Evolutionary conservation across 2,113 vertebrate species (phyloP).

Genomic region (Tapirus terrestris): DNA sequence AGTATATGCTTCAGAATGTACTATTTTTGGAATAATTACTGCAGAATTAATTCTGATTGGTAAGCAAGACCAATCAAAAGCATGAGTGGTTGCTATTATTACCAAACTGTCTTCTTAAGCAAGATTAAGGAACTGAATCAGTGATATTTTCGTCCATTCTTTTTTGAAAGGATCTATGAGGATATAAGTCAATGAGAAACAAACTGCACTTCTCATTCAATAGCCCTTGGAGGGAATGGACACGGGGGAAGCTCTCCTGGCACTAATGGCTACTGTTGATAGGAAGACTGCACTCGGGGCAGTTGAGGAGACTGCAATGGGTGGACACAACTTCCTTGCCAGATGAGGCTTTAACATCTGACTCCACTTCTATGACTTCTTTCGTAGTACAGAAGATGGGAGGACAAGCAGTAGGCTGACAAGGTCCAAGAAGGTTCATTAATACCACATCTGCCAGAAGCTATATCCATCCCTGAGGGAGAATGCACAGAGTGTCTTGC

Average conservation of each 20-base stretch:
- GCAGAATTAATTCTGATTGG: neutral
- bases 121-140: neutral
- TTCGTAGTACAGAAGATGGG: neutral
- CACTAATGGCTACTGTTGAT: neutral
- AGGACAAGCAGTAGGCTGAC: neutral
- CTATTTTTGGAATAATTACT: neutral
- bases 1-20: neutral
- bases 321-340: neutral
- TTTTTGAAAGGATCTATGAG: neutral
- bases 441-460: neutral
- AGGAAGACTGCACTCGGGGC: neutral
- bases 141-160: constrained; percentile 4
- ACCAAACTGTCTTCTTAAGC: neutral
- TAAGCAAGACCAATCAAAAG: neutral
- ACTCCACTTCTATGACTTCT: neutral
- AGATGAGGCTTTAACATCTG: neutral
- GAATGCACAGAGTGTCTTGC: neutral
- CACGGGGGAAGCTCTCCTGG: neutral
- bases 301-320: neutral
- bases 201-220: neutral
- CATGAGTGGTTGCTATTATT: neutral
- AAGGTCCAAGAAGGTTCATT: neutral
- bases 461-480: neutral
- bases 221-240: neutral
- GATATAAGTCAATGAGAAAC: neutral